Percentiles rank a stretch among this genome's conserved stretches.
phyloP scores from a whole-genome alignment of 2,888 invertebrate genomes.

The Troides aeacus region DNA sequence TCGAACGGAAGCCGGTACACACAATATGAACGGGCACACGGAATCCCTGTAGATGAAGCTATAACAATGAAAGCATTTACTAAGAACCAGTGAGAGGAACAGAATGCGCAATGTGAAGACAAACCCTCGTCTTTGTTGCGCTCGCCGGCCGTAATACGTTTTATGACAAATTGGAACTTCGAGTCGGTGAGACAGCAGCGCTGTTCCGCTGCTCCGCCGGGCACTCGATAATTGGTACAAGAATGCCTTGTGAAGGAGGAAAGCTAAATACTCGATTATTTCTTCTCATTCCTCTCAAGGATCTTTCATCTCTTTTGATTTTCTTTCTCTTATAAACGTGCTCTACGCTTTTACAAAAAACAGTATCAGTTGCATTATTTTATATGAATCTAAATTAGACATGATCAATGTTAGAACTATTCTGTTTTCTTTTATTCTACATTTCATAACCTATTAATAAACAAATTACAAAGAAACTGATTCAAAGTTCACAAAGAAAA shows the following conservation, averaged over 20 bases:
- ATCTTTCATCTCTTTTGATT: slow-evolving; percentile 1
- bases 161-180: slow-evolving; percentile 67
- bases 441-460: too few relatives aligned
- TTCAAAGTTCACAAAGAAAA: too few relatives aligned
- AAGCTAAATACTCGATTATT: slow-evolving; percentile 19
- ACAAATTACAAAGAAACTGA: too few relatives aligned
- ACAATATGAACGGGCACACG: slow-evolving; percentile 24
- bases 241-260: slow-evolving; percentile 25
- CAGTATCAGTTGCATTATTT: too few relatives aligned
- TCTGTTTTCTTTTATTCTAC: too few relatives aligned
- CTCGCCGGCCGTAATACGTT: slow-evolving; percentile 52
- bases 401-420: too few relatives aligned
- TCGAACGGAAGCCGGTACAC: slow-evolving; percentile 27
- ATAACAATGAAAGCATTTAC: slow-evolving; percentile 50
- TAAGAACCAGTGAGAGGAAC: slow-evolving; percentile 44
- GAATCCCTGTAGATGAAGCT: slow-evolving; percentile 50
- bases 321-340: background rate
- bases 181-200: slow-evolving; percentile 48
- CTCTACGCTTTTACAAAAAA: background rate
- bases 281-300: slow-evolving; percentile 8
- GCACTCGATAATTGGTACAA: slow-evolving; percentile 45
- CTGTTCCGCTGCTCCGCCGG: slow-evolving; percentile 41
- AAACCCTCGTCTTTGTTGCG: slow-evolving; percentile 50
- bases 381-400: too few relatives aligned
- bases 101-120: slow-evolving; percentile 37